phyloP scores from a whole-genome alignment of 2,113 vertebrate species.

The Peromyscus leucopus region DNA sequence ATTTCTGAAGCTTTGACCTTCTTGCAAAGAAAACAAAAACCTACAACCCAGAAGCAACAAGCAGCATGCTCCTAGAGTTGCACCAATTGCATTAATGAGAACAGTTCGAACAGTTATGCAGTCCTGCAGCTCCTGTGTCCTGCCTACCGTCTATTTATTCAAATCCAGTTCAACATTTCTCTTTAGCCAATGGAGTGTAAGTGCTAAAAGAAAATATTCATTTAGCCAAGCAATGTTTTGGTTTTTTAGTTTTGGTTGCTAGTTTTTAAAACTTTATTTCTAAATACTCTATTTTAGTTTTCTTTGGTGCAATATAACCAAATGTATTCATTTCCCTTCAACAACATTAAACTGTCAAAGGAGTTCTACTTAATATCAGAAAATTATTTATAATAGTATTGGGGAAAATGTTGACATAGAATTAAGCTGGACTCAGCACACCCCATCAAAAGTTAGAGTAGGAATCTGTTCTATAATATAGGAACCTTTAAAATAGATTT shows the following conservation, averaged over 20 bases:
- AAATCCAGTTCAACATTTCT: constrained; percentile 83
- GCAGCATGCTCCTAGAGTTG: constrained; percentile 76
- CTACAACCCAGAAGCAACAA: constrained; percentile 77
- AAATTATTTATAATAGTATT: constrained; percentile 73
- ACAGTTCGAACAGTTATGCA: constrained; percentile 83
- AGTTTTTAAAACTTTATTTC: constrained; percentile 80
- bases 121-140: constrained; percentile 82
- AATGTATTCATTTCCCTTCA: constrained; percentile 81
- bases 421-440: constrained; percentile 73
- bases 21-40: constrained; percentile 66
- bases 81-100: constrained; percentile 81
- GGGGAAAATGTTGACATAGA: constrained; percentile 72
- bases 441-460: constrained; percentile 74
- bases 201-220: constrained; percentile 79
- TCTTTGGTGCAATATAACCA: constrained; percentile 83
- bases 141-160: constrained; percentile 82
- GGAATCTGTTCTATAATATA: constrained; percentile 71
- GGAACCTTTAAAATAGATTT: constrained; percentile 81
- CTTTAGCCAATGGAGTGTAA: constrained; percentile 85
- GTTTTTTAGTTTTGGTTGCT: constrained; percentile 58
- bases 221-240: constrained; percentile 75
- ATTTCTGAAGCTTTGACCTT: constrained; percentile 77
- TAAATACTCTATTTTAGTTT: constrained; percentile 85
- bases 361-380: constrained; percentile 79
- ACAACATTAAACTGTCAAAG: constrained; percentile 79